phyloP scores from a whole-genome alignment of 1,140 invertebrate genomes.

The Probaryconus sp. region DNA sequence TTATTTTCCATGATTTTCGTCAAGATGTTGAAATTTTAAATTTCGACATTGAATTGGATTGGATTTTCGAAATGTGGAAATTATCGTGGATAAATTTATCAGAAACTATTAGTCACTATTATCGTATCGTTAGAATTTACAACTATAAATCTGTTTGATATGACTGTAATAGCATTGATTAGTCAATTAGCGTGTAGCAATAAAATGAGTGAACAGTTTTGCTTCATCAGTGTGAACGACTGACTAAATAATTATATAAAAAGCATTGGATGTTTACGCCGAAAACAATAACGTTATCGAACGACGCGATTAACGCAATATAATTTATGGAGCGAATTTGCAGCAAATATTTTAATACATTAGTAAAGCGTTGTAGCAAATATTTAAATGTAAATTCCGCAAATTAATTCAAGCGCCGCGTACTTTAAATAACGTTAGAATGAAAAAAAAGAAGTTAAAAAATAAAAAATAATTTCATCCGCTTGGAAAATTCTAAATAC shows the following conservation, averaged over 20 bases:
- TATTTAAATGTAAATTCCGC: constrained; percentile 64
- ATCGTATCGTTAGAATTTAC: too few species aligned
- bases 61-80: too few species aligned
- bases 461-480: constrained; percentile 59
- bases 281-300: constrained; percentile 25
- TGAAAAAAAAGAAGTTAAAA: not conserved
- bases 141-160: too few species aligned
- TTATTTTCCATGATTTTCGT: too few species aligned
- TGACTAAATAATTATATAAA: too few species aligned
- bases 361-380: constrained; percentile 55
- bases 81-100: too few species aligned
- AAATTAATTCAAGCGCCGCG: constrained; percentile 58
- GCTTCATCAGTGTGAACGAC: constrained; percentile 6
- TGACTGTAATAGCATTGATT: too few species aligned
- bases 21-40: too few species aligned
- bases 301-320: constrained; percentile 22
- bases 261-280: too few species aligned
- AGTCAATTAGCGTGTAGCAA: not conserved
- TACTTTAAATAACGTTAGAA: constrained; percentile 60
- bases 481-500: constrained; percentile 63
- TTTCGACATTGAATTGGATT: too few species aligned
- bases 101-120: too few species aligned
- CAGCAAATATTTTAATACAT: constrained; percentile 59
- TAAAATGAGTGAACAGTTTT: too few species aligned
- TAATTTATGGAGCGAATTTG: constrained; percentile 58